Conservation (phyloP, 2,888 invertebrate genomes). For the Ornithoptera priamus region DNA sequence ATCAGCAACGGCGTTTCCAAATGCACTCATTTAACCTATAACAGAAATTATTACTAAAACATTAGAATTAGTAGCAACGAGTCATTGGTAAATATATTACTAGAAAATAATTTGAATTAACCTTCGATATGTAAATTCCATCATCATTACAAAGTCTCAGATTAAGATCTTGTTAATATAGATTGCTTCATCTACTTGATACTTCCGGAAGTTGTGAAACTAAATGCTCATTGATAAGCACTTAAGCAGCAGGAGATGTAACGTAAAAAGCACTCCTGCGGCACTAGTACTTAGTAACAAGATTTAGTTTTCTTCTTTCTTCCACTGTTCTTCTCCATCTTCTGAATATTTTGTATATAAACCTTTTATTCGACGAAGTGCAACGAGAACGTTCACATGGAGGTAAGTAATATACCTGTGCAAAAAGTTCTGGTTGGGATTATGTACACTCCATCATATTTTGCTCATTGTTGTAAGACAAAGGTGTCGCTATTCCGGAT, state of each 20-base stretch:
- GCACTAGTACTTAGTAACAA: slow-evolving; percentile 96
- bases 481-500: too few relatives aligned
- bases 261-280: slow-evolving; percentile 87
- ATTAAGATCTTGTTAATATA: neutral
- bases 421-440: too few relatives aligned
- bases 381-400: too few relatives aligned
- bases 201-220: slow-evolving; percentile 55
- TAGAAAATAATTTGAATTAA: neutral
- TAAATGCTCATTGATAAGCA: slow-evolving; percentile 89
- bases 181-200: neutral
- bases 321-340: slow-evolving; percentile 30
- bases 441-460: too few relatives aligned
- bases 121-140: neutral
- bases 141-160: neutral
- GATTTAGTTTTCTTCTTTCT: slow-evolving; percentile 69
- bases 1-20: neutral
- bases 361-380: too few relatives aligned
- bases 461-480: too few relatives aligned
- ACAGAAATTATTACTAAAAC: too few relatives aligned
- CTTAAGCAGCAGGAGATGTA: slow-evolving; percentile 93
- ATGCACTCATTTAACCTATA: neutral
- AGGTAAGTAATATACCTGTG: too few relatives aligned
- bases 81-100: too few relatives aligned
- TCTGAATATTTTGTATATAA: neutral
- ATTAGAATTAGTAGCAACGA: too few relatives aligned